These are phyloP conservation scores for Pinna nobilis DNA, from an alignment of 1,140 invertebrate species.

Conservation along the genomic window DNA sequence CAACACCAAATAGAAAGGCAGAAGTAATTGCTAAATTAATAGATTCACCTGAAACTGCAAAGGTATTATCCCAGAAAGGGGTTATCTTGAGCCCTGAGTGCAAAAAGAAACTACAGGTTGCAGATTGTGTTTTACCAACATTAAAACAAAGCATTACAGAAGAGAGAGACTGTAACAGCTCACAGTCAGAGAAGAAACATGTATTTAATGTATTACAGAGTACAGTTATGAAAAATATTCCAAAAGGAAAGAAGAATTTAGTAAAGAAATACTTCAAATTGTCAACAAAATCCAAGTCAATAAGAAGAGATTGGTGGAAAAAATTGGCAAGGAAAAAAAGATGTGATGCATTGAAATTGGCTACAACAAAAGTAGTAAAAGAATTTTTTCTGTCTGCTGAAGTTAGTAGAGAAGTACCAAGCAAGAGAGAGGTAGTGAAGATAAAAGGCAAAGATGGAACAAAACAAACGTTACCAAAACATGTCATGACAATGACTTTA, in stretches of 20 bases:
- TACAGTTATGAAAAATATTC: constrained; percentile 24
- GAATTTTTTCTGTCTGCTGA: constrained; percentile 31
- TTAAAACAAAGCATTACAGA: constrained; percentile 22
- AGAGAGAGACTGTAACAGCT: constrained; percentile 15
- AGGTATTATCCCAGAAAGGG: constrained; percentile 1
- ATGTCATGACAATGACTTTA: constrained; percentile 43
- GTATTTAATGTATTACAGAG: constrained; percentile 25
- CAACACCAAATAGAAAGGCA: constrained; percentile 25
- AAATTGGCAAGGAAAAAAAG: constrained; percentile 26
- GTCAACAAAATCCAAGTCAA: constrained; percentile 14
- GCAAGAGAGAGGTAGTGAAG: constrained; percentile 35
- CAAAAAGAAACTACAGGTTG: constrained; percentile 30
- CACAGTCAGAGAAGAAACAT: constrained; percentile 32
- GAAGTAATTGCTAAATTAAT: constrained; percentile 24
- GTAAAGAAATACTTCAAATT: constrained; percentile 30
- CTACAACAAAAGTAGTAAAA: constrained; percentile 18
- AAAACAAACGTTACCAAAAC: constrained; percentile 34
- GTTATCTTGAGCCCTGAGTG: constrained; percentile 20
- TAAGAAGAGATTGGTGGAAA: constrained; percentile 24
- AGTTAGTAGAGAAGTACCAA: constrained; percentile 42
- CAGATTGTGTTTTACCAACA: constrained; percentile 9
- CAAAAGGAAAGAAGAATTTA: constrained; percentile 9
- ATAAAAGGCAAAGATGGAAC: constrained; percentile 14
- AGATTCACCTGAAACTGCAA: constrained; percentile 28
- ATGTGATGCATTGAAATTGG: constrained; percentile 1